Conservation (phyloP, 2,888 invertebrate genomes). For the Trissolcus brochymenae region DNA sequence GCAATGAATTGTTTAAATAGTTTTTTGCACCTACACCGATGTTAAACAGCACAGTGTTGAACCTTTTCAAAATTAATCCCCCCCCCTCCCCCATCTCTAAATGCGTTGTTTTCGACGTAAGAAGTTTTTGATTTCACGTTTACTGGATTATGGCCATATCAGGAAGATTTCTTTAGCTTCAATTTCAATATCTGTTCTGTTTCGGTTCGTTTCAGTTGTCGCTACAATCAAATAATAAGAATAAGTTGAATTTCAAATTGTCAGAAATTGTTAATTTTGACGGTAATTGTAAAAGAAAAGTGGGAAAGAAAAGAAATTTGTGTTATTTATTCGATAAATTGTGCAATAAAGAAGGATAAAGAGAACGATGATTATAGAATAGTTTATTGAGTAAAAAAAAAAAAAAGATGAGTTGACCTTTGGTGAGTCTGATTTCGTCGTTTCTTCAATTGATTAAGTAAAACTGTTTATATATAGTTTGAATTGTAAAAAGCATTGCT, state of each 20-base stretch:
- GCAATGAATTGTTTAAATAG: constrained; percentile 52
- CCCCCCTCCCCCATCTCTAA: background rate
- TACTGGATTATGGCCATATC: too few relatives aligned
- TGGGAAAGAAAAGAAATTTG: too few relatives aligned
- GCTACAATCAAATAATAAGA: too few relatives aligned
- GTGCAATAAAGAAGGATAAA: background rate
- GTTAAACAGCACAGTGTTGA: constrained; percentile 28
- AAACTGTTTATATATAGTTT: constrained; percentile 49
- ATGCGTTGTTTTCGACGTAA: constrained; percentile 2
- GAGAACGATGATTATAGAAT: background rate
- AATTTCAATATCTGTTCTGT: too few relatives aligned
- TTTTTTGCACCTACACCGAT: constrained; percentile 33
- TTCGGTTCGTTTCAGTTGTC: too few relatives aligned
- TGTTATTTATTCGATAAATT: too few relatives aligned
- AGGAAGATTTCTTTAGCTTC: too few relatives aligned
- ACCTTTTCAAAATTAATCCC: constrained; percentile 15
- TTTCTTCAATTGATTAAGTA: constrained; percentile 19
- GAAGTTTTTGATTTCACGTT: too few relatives aligned
- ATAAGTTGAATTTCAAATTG: too few relatives aligned
- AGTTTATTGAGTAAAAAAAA: background rate
- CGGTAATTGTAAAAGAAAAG: too few relatives aligned
- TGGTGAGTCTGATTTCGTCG: constrained; percentile 1
- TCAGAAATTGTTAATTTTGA: too few relatives aligned
- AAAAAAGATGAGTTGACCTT: constrained; percentile 1
- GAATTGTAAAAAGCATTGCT: constrained; percentile 43